Base-by-base conservation (phyloP, 1,140 invertebrate genomes). In the Pentalonia nigronervosa region DNA sequence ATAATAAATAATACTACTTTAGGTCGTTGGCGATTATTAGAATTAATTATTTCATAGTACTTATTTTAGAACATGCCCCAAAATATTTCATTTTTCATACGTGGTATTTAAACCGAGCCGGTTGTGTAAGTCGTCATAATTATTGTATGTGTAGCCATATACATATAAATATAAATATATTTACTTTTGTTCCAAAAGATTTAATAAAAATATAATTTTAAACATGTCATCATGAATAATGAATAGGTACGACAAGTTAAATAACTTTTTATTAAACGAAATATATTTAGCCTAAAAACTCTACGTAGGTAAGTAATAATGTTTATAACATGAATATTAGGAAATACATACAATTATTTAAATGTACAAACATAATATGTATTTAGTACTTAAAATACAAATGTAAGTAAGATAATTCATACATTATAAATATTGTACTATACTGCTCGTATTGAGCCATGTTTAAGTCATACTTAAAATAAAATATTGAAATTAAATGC, bases 91-190 rank as follows among this genome's bases (percentile, higher is more conserved):
- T 76, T 76, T 76, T 76, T 76, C 9, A 67, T 76, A n/a, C n/a
- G 60, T n/a, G 60, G 14, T 67, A 67, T 30, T 67, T 67, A 67
- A 67, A 67, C 11, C 60, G 11, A 67, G 30, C 60, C 60, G 30
- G 11, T n/a, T 4, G 45, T 7, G 36, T 4, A 45, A 47, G 41
- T 86, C 45, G 45, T 11, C 14, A 45, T 45, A 45, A 11, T 41
- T 47, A 86, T 86, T 47, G 36, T 47, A 25, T 30, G 45, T 45
- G 45, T 48, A 47, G 11, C 25, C 14, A 86, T 45, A 86, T 86
- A 86, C 47, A 86, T 86, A 86, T 86, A 86, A 86, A 86, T 86
- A 41, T 86, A 86, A 86, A 86, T 86, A 25, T 41, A 86, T 86
- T 86, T 86, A 30, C 45, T n/a, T 76, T 86, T 47, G 84, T 86